These are phyloP conservation scores for Eudyptes chrysolophus DNA, from an alignment of 2,113 vertebrate species.

Conservation along the genomic window DNA sequence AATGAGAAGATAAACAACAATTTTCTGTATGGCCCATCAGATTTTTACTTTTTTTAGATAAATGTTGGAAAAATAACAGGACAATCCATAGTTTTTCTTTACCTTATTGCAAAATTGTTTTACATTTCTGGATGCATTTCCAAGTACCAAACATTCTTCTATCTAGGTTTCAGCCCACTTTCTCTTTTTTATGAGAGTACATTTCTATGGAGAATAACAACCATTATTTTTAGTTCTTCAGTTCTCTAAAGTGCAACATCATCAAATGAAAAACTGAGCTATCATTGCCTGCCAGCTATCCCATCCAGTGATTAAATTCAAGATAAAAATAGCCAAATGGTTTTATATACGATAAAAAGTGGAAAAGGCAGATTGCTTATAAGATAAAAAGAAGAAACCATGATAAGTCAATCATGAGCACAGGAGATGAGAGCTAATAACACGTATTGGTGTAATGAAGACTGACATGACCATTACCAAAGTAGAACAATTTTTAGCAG, in stretches of 20 bases:
- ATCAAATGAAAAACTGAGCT: not conserved
- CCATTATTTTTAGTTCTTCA: not conserved
- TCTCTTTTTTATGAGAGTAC: not conserved
- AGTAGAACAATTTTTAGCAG: not conserved
- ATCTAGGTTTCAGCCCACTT: not conserved
- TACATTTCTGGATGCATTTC: not conserved
- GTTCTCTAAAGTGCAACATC: not conserved
- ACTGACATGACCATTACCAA: slow-evolving; percentile 1
- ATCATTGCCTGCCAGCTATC: not conserved
- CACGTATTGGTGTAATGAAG: not conserved
- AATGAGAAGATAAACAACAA: not conserved
- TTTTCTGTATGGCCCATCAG: rapidly evolving
- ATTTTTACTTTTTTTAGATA: not conserved
- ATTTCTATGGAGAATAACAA: not conserved
- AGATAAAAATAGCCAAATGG: not conserved
- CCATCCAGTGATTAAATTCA: slow-evolving; percentile 2
- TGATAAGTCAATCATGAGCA: slow-evolving; percentile 5
- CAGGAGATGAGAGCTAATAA: not conserved
- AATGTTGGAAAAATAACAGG: not conserved
- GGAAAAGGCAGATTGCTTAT: not conserved
- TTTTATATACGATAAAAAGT: not conserved
- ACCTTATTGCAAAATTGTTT: not conserved
- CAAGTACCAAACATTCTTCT: not conserved
- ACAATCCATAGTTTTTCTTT: not conserved
- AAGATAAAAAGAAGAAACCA: not conserved